These are phyloP conservation scores for Artibeus jamaicensis DNA, from an alignment of 2,797 vertebrate genomes.

Conservation along the genomic window DNA sequence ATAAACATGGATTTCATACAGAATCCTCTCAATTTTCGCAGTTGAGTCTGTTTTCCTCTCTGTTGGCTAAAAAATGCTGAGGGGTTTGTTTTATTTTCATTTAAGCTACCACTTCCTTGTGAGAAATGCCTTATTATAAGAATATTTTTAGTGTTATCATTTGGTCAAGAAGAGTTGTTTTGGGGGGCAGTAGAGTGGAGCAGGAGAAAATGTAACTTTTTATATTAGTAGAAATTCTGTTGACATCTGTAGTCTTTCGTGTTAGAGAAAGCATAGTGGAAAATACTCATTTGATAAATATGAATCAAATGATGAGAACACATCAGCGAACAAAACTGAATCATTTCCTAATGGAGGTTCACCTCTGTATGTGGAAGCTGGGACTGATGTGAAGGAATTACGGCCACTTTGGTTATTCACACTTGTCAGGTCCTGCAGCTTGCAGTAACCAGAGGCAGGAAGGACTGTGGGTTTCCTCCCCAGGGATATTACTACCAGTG, in stretches of 20 bases:
- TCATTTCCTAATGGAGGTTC: accelerated
- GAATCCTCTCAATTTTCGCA: not conserved
- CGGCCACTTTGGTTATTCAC: not conserved
- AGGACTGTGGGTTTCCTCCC: not conserved
- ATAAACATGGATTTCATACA: not conserved
- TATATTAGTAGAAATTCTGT: not conserved
- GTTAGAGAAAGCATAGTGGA: not conserved
- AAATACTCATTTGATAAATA: not conserved
- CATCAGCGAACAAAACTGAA: not conserved
- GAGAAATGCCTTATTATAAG: not conserved
- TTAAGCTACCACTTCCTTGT: not conserved
- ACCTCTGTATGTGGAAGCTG: accelerated
- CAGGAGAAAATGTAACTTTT: not conserved
- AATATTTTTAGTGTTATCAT: not conserved
- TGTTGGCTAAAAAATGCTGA: not conserved
- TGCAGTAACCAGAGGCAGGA: not conserved
- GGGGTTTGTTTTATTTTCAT: not conserved
- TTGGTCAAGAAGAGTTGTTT: not conserved
- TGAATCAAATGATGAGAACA: accelerated
- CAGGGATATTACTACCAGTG: not conserved
- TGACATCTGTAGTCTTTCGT: accelerated
- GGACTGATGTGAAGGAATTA: accelerated
- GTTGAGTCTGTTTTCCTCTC: not conserved
- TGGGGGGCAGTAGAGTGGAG: accelerated
- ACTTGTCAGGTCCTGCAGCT: not conserved